Evolutionary conservation across 2,797 vertebrate species (phyloP).

Genomic region (Scolopax bukidnonensis): DNA sequence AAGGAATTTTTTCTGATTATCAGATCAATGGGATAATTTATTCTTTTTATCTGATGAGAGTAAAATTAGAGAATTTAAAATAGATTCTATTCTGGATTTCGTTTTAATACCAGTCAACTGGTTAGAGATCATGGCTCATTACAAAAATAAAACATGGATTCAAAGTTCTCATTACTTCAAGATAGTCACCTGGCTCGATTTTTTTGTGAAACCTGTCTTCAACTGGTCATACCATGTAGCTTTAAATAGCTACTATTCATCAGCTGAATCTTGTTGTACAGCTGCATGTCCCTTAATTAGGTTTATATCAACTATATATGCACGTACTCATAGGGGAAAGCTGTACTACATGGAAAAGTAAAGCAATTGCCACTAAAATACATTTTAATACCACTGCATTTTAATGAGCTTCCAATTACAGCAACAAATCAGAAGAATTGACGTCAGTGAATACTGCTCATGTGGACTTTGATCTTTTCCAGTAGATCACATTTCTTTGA

Average conservation of each 20-base stretch:
- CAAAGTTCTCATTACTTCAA: not conserved
- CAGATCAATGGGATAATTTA: not conserved
- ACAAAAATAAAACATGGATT: not conserved
- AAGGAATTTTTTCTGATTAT: not conserved
- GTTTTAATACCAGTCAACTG: not conserved
- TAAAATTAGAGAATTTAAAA: not conserved
- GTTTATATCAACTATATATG: not conserved
- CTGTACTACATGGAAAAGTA: not conserved
- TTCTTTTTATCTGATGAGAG: not conserved
- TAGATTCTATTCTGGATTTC: not conserved
- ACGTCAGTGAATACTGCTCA: not conserved
- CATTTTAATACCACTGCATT: not conserved
- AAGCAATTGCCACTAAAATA: not conserved
- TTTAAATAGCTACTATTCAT: not conserved
- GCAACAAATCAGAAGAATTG: not conserved
- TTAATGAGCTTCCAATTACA: not conserved
- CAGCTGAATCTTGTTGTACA: not conserved
- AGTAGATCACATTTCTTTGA: not conserved
- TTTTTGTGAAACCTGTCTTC: not conserved
- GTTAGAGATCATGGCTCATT: not conserved
- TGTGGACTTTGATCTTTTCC: not conserved
- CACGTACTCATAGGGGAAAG: not conserved
- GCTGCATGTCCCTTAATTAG: not conserved
- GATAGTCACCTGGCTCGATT: not conserved
- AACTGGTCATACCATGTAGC: not conserved